These are phyloP conservation scores for Ethmia dodecea DNA, from an alignment of 2,888 invertebrate species.

Conservation along the genomic window DNA sequence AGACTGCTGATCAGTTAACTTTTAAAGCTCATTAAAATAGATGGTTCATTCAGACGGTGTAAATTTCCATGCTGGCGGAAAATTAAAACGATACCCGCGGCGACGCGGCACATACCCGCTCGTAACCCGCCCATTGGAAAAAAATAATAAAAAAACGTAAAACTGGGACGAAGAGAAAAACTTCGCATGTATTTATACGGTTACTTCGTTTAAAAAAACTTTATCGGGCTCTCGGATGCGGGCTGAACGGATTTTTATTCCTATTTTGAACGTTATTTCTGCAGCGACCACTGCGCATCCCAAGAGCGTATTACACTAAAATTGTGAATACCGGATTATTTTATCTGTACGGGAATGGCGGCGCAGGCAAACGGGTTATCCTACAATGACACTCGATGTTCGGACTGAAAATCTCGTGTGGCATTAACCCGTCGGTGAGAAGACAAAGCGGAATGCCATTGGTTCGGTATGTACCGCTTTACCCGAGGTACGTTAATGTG, in stretches of 20 bases:
- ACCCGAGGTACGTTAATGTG: slow-evolving; percentile 29
- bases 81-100: slow-evolving; percentile 74
- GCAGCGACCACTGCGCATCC: slow-evolving; percentile 7
- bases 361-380: too few relatives aligned
- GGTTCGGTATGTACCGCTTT: slow-evolving; percentile 27
- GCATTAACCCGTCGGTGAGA: slow-evolving; percentile 16
- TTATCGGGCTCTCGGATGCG: slow-evolving; percentile 39
- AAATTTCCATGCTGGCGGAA: slow-evolving; percentile 69
- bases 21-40: slow-evolving; percentile 75
- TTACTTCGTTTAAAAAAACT: slow-evolving; percentile 48
- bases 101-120: slow-evolving; percentile 27
- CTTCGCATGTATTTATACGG: slow-evolving; percentile 49
- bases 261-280: slow-evolving; percentile 19
- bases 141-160: too few relatives aligned
- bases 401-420: slow-evolving; percentile 17
- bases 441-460: slow-evolving; percentile 35
- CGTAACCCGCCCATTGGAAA: slow-evolving; percentile 29
- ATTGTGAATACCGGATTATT: slow-evolving; percentile 25
- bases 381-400: slow-evolving; percentile 21
- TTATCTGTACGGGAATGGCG: too few relatives aligned
- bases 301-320: slow-evolving; percentile 15
- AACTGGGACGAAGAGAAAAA: slow-evolving; percentile 45
- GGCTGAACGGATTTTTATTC: slow-evolving; percentile 28
- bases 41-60: slow-evolving; percentile 69
- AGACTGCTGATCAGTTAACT: slow-evolving; percentile 65